Conservation (phyloP, 2,797 vertebrate species). For the Chelon auratus region DNA sequence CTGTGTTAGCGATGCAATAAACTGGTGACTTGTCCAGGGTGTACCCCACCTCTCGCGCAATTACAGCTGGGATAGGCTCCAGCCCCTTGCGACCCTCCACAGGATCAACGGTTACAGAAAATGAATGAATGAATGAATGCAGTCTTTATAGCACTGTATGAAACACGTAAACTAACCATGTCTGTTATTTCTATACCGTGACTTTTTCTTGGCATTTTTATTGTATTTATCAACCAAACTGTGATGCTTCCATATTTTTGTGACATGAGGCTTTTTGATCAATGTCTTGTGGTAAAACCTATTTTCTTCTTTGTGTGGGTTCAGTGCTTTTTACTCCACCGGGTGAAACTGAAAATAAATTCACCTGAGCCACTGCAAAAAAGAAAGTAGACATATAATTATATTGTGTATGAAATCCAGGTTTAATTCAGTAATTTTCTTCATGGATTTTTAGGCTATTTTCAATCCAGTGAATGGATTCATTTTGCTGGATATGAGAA, state of each 20-base stretch:
- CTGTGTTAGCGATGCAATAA: too few species aligned
- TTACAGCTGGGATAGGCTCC: too few species aligned
- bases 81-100: too few species aligned
- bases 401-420: conserved; percentile 24
- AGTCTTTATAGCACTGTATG: too few species aligned
- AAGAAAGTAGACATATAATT: conserved; percentile 11
- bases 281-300: conserved; percentile 16
- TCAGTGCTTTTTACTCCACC: conserved; percentile 25
- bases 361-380: not conserved
- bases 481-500: conserved; percentile 49
- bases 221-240: not conserved
- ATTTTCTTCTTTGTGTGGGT: conserved; percentile 13
- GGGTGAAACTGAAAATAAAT: conserved; percentile 21
- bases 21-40: too few species aligned
- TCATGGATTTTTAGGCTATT: conserved; percentile 45
- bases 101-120: too few species aligned
- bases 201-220: not conserved
- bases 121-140: too few species aligned
- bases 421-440: conserved; percentile 43
- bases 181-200: not conserved
- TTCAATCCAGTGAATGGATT: conserved; percentile 40
- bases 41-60: too few species aligned
- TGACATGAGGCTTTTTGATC: conserved; percentile 28
- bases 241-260: not conserved
- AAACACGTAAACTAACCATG: conserved; percentile 26